A percentile compares a stretch with the other conserved stretches of the same genome.
Evolutionary conservation across 2,888 invertebrate species (phyloP).

Genomic region (Gnatocerus cornutus): DNA sequence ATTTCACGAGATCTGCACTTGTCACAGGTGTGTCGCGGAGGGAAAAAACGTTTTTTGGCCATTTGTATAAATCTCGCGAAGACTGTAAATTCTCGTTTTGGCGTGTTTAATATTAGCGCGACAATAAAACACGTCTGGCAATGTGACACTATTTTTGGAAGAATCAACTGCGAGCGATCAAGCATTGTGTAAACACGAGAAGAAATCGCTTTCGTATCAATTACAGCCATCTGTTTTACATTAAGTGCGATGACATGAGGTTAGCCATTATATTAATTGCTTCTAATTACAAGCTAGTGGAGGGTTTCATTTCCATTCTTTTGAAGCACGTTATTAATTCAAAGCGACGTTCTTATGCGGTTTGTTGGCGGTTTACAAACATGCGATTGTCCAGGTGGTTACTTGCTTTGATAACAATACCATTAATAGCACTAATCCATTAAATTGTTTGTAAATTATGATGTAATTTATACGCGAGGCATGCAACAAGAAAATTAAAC

Average conservation of each 20-base stretch:
- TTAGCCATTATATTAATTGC: slow-evolving; percentile 46
- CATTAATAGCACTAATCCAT: slow-evolving; percentile 22
- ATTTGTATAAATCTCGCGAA: slow-evolving; percentile 25
- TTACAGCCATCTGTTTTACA: slow-evolving; percentile 46
- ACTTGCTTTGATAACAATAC: neutral
- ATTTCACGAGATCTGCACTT: slow-evolving; percentile 28
- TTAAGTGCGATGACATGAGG: slow-evolving; percentile 39
- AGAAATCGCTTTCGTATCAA: slow-evolving; percentile 33
- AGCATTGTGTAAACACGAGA: slow-evolving; percentile 17
- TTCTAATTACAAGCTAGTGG: slow-evolving; percentile 33
- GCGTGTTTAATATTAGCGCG: slow-evolving; percentile 20
- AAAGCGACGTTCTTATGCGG: slow-evolving; percentile 32
- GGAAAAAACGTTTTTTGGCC: slow-evolving; percentile 22
- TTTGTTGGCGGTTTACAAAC: slow-evolving; percentile 30
- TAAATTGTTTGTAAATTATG: slow-evolving; percentile 20
- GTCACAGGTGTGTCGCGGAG: slow-evolving; percentile 24
- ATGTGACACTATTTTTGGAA: slow-evolving; percentile 25
- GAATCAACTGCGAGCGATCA: slow-evolving; percentile 3
- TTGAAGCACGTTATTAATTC: slow-evolving; percentile 37
- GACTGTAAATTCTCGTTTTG: slow-evolving; percentile 32
- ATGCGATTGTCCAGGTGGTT: slow-evolving; percentile 31
- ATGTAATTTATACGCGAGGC: slow-evolving; percentile 20
- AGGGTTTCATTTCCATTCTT: slow-evolving; percentile 43
- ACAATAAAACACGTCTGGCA: no score
- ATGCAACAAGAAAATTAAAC: neutral